These are phyloP conservation scores for Drosophila aff. DNA, from an alignment of 1,140 invertebrate genomes.

Conservation along the genomic window DNA sequence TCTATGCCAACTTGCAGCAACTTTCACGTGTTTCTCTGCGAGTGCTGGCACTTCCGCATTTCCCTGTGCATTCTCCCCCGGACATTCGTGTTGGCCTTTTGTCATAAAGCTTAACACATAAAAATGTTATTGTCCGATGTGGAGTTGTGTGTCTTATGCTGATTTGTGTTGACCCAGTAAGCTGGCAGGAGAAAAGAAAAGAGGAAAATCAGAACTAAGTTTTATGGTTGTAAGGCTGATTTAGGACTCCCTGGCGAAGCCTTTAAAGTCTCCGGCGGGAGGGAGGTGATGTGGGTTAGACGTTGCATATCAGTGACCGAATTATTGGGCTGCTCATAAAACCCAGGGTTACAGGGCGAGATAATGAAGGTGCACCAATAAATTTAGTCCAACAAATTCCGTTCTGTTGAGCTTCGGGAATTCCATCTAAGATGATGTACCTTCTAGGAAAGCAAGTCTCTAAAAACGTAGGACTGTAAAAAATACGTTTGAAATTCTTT, in stretches of 20 bases:
- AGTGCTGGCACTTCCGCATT: slow-evolving; percentile 15
- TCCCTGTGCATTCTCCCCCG: slow-evolving; percentile 34
- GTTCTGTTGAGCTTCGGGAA: neutral
- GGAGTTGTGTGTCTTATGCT: slow-evolving; percentile 78
- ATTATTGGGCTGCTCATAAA: slow-evolving; percentile 39
- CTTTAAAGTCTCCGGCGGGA: slow-evolving; percentile 28
- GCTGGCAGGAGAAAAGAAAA: slow-evolving; percentile 21
- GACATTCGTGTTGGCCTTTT: slow-evolving; percentile 61
- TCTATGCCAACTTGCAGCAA: slow-evolving; percentile 57
- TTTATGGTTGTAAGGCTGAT: slow-evolving; percentile 69
- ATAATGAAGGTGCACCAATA: slow-evolving; percentile 17
- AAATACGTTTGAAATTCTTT: neutral
- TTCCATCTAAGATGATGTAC: slow-evolving; percentile 9
- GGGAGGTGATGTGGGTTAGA: slow-evolving; percentile 29
- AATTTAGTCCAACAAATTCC: slow-evolving; percentile 30
- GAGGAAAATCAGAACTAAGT: slow-evolving; percentile 40
- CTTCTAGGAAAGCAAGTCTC: neutral
- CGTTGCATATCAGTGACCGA: slow-evolving; percentile 19
- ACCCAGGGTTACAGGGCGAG: neutral
- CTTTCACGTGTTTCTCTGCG: slow-evolving; percentile 38
- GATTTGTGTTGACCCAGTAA: slow-evolving; percentile 77
- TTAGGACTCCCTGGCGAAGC: slow-evolving; percentile 48
- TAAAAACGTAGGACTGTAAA: neutral
- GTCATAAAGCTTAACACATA: slow-evolving; percentile 82
- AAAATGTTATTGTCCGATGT: slow-evolving; percentile 82